Conservation (phyloP, 2,888 invertebrate genomes). For the Myathropa florea region DNA sequence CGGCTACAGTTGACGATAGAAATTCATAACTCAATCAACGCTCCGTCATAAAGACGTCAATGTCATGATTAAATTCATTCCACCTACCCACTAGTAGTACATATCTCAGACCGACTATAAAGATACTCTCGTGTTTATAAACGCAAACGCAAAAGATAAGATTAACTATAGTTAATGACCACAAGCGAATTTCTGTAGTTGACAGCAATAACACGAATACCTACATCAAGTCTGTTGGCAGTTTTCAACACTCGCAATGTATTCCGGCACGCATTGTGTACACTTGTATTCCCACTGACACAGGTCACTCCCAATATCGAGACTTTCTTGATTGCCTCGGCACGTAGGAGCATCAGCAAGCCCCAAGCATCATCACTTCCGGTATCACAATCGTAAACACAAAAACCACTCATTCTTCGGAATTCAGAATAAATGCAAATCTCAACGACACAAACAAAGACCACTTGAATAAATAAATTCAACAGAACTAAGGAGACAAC, state of each 20-base stretch:
- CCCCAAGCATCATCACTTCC: conserved; percentile 86
- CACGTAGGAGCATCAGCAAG: conserved; percentile 82
- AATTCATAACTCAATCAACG: too few species aligned
- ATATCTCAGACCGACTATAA: not conserved
- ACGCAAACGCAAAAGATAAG: not conserved
- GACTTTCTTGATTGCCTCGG: conserved; percentile 77
- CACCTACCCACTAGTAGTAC: too few species aligned
- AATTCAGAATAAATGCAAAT: not conserved
- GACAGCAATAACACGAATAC: conserved; percentile 76
- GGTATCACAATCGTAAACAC: conserved; percentile 81
- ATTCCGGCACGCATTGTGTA: conserved; percentile 86
- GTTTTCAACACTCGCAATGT: conserved; percentile 85
- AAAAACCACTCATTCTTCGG: conserved; percentile 14
- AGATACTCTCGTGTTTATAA: not conserved
- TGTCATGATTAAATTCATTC: too few species aligned
- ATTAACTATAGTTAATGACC: not conserved
- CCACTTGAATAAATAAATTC: not conserved
- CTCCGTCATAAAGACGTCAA: too few species aligned
- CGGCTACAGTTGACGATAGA: too few species aligned
- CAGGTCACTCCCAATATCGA: conserved; percentile 85
- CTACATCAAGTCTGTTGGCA: conserved; percentile 84
- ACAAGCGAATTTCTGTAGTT: not conserved
- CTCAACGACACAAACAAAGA: not conserved
- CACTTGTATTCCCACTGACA: conserved; percentile 87
- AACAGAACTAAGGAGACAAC: not conserved